Evolutionary conservation across 2,888 invertebrate species (phyloP).

Genomic region (Meiosimyza decipiens): DNA sequence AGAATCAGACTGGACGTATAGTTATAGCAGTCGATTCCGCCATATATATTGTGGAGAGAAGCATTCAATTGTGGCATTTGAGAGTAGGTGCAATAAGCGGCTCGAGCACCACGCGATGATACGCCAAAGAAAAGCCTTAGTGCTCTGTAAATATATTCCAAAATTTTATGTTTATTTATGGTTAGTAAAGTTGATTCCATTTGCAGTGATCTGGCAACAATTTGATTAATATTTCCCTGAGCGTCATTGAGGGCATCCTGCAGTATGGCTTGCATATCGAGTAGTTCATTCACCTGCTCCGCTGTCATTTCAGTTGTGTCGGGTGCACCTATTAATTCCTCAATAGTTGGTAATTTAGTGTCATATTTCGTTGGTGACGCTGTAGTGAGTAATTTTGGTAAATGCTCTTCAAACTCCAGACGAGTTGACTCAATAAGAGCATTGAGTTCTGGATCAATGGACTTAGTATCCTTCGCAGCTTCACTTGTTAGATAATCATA

Average conservation of each 20-base stretch:
- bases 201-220: slow-evolving; percentile 49
- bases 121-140: slow-evolving; percentile 47
- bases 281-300: slow-evolving; percentile 49
- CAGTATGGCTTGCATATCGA: slow-evolving; percentile 51
- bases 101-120: slow-evolving; percentile 48
- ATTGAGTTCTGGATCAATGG: slow-evolving; percentile 40
- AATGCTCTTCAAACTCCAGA: slow-evolving; percentile 45
- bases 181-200: slow-evolving; percentile 49
- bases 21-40: slow-evolving; percentile 55
- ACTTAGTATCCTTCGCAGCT: slow-evolving; percentile 36
- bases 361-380: slow-evolving; percentile 49
- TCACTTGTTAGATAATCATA: slow-evolving; percentile 50
- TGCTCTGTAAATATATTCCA: slow-evolving; percentile 48
- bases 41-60: slow-evolving; percentile 53
- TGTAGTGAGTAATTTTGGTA: slow-evolving; percentile 25
- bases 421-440: slow-evolving; percentile 42
- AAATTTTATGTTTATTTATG: slow-evolving; percentile 55
- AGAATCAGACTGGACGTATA: slow-evolving; percentile 49
- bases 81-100: slow-evolving; percentile 58
- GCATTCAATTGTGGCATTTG: slow-evolving; percentile 54
- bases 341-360: slow-evolving; percentile 50
- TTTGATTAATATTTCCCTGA: slow-evolving; percentile 49
- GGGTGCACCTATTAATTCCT: slow-evolving; percentile 48
- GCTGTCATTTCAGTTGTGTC: slow-evolving; percentile 35
- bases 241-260: slow-evolving; percentile 57